Evolutionary conservation across 2,888 invertebrate species (phyloP).

Genomic region (Pterostichus niger): DNA sequence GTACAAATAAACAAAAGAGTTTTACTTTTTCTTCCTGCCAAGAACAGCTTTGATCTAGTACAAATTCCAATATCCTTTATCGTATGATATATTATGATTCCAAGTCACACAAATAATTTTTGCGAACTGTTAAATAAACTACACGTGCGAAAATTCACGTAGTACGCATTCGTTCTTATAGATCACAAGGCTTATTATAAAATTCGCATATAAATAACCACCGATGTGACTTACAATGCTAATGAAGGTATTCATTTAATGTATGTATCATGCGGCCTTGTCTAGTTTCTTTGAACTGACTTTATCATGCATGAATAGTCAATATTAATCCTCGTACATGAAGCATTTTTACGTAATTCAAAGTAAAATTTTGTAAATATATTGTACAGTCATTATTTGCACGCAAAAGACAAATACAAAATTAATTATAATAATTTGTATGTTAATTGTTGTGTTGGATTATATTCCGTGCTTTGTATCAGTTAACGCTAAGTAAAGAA

Average conservation of each 20-base stretch:
- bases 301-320: conserved; percentile 11
- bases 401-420: conserved; percentile 25
- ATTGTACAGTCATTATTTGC: conserved; percentile 12
- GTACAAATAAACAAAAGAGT: too few relatives aligned
- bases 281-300: conserved; percentile 8
- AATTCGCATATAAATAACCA: background rate
- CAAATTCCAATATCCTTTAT: too few relatives aligned
- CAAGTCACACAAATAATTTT: background rate
- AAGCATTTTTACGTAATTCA: background rate
- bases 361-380: background rate
- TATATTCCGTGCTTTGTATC: background rate
- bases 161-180: background rate
- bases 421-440: background rate
- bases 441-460: background rate
- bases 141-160: background rate
- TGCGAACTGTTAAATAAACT: background rate
- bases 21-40: too few relatives aligned
- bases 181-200: background rate
- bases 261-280: conserved; percentile 16
- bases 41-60: too few relatives aligned
- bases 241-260: conserved; percentile 9
- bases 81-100: background rate
- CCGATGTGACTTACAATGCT: background rate
- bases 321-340: conserved; percentile 10
- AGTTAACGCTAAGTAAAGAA: background rate